Conservation (phyloP, 1,140 invertebrate genomes). For the Gonatopus flavifemur region DNA sequence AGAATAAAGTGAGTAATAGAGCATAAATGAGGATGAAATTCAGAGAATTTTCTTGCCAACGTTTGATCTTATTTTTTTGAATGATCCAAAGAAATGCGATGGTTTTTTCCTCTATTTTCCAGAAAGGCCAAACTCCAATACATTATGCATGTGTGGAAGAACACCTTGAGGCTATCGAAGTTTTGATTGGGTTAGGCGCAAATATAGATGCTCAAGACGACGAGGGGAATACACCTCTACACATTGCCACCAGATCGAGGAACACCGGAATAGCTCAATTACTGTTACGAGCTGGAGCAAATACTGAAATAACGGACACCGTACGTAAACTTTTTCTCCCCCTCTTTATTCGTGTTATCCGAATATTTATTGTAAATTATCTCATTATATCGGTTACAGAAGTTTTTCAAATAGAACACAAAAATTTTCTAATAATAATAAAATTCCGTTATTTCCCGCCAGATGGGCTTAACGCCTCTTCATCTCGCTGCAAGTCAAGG, state of each 20-base stretch:
- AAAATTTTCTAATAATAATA: neutral
- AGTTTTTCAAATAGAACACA: conserved; percentile 1
- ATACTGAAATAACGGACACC: conserved; percentile 62
- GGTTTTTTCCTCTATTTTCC: no score
- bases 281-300: conserved; percentile 64
- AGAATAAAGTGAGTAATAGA: no score
- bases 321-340: conserved; percentile 43
- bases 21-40: no score
- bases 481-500: conserved; percentile 76
- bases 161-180: conserved; percentile 68
- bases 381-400: no score
- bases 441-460: no score
- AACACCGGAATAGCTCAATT: conserved; percentile 73
- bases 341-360: no score
- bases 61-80: no score
- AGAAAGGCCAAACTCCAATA: conserved; percentile 70
- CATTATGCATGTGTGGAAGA: conserved; percentile 76
- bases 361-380: no score
- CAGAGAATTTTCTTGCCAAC: no score
- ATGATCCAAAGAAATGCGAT: no score
- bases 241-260: conserved; percentile 78
- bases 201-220: conserved; percentile 67
- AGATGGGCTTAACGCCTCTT: conserved; percentile 73
- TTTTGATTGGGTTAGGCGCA: conserved; percentile 64
- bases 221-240: conserved; percentile 78